Percentiles rank a stretch among this genome's conserved stretches.
These are phyloP conservation scores for Takifugu ocellatus DNA, from an alignment of 2,797 vertebrate species.

Conservation along the genomic window DNA sequence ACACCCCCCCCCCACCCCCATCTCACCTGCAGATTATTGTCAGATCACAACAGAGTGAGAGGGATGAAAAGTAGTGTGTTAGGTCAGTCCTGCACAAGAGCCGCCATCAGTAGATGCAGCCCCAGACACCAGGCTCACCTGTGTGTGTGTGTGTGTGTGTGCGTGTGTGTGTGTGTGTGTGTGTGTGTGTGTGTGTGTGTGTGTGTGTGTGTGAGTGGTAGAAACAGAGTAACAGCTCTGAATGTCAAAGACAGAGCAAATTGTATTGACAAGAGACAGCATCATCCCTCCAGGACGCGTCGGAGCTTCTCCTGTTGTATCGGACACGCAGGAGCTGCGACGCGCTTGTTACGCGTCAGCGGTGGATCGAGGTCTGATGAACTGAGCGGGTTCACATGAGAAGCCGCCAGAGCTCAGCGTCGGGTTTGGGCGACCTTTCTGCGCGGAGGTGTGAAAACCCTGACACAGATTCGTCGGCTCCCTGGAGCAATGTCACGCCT, in stretches of 20 bases:
- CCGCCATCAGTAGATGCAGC: conserved; percentile 53
- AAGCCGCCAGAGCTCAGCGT: conserved; percentile 1
- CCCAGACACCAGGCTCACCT: conserved; percentile 34
- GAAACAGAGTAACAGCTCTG: background rate
- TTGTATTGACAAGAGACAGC: conserved; percentile 22
- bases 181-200: conserved; percentile 12
- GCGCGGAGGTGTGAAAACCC: conserved; percentile 4
- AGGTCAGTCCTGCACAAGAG: conserved; percentile 38
- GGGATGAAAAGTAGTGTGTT: conserved; percentile 30
- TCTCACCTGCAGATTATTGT: too few species aligned
- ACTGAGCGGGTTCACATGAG: conserved; percentile 26
- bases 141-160: conserved; percentile 4
- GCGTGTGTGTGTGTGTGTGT: background rate
- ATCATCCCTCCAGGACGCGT: conserved; percentile 23
- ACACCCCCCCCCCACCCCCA: too few species aligned
- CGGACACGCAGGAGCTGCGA: conserved; percentile 34
- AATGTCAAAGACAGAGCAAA: background rate
- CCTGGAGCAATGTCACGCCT: conserved; percentile 40
- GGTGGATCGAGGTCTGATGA: conserved; percentile 37
- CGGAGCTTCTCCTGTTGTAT: conserved; percentile 52
- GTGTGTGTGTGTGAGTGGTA: conserved; percentile 6
- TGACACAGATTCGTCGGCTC: conserved; percentile 34
- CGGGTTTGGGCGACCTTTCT: conserved; percentile 1
- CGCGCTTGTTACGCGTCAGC: conserved; percentile 44
- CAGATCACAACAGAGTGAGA: background rate